These are phyloP conservation scores for Drosophila bipectinata DNA, from an alignment of 1,140 invertebrate genomes.

Conservation along the genomic window DNA sequence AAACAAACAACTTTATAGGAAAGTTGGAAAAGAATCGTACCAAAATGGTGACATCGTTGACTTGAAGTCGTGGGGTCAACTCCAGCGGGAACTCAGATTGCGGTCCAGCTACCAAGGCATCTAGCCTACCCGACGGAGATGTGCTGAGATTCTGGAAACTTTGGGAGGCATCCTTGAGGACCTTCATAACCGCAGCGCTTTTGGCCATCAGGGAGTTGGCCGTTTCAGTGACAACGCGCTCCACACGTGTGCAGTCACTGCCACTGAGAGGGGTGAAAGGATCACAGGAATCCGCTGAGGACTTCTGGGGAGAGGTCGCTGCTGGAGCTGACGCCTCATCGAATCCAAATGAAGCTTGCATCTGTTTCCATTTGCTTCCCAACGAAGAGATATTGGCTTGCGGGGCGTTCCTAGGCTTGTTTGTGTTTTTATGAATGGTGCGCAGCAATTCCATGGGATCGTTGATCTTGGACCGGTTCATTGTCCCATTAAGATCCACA, in stretches of 20 bases:
- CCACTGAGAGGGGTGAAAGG: conserved; percentile 51
- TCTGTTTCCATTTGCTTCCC: conserved; percentile 72
- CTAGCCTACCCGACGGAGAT: conserved; percentile 75
- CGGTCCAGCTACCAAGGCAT: conserved; percentile 58
- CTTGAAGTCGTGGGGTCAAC: conserved; percentile 39
- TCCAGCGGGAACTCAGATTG: neutral
- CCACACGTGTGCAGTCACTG: conserved; percentile 67
- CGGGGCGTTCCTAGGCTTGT: conserved; percentile 23
- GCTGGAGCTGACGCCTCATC: conserved; percentile 28
- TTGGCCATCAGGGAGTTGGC: conserved; percentile 51
- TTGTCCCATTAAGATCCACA: conserved; percentile 52
- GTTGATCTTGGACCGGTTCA: conserved; percentile 72
- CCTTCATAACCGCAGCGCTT: conserved; percentile 64
- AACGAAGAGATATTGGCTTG: conserved; percentile 50
- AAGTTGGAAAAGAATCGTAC: conserved; percentile 27
- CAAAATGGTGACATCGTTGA: conserved; percentile 57
- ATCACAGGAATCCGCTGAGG: neutral
- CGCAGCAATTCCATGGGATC: conserved; percentile 71
- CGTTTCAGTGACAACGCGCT: conserved; percentile 36
- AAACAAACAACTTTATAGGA: neutral
- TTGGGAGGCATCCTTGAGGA: conserved; percentile 59
- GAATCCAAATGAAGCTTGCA: conserved; percentile 61
- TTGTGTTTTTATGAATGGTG: conserved; percentile 64
- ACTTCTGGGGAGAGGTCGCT: conserved; percentile 29
- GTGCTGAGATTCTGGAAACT: conserved; percentile 76